Conservation (phyloP, 1,140 invertebrate genomes). For the Tetragonula clypearis region DNA sequence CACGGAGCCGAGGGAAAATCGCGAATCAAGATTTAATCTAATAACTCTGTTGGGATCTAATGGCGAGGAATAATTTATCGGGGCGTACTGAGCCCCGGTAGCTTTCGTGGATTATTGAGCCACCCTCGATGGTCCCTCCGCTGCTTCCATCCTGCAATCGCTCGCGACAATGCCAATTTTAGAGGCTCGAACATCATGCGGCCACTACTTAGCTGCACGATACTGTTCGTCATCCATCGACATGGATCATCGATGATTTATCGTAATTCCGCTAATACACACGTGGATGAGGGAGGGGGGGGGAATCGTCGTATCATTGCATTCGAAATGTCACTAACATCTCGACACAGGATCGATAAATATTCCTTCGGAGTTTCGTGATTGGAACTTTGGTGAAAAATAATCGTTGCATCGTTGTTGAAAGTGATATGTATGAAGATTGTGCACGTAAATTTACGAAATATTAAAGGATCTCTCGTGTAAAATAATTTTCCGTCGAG, state of each 20-base stretch:
- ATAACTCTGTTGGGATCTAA: conserved; percentile 74
- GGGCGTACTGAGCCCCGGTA: not conserved
- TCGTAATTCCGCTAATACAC: not conserved
- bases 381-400: too few relatives aligned
- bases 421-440: too few relatives aligned
- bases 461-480: too few relatives aligned
- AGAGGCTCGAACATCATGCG: not conserved
- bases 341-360: too few relatives aligned
- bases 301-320: not conserved
- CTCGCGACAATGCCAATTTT: conserved; percentile 26
- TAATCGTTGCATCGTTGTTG: too few relatives aligned
- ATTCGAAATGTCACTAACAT: not conserved
- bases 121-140: not conserved
- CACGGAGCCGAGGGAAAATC: conserved; percentile 44
- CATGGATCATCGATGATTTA: conserved; percentile 28
- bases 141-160: not conserved
- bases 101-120: conserved; percentile 50
- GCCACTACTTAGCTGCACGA: conserved; percentile 22
- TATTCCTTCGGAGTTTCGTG: too few relatives aligned
- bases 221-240: conserved; percentile 26
- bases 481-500: too few relatives aligned
- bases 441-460: too few relatives aligned
- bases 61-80: conserved; percentile 73
- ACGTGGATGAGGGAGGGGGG: too few relatives aligned
- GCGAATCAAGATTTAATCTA: conserved; percentile 75